Evolutionary conservation across 2,113 vertebrate genomes (phyloP), one percentile per base, ranked within the genome.

Genomic region (Rhineura floridana): DNA sequence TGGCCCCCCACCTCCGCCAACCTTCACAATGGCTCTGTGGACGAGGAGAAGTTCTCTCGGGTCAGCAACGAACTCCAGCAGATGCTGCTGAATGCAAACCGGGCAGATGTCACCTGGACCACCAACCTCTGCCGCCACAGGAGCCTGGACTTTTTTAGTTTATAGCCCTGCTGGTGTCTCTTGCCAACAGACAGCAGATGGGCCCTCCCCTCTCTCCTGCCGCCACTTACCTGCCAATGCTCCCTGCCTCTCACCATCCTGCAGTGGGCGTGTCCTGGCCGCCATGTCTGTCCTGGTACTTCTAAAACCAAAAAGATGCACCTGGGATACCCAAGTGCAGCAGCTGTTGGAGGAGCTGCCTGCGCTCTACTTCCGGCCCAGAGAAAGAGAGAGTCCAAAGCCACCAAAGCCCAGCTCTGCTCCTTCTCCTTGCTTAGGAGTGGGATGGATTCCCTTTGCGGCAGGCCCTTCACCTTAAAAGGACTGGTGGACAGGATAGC

Each of bases 51-150:
- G 10, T 94, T 97, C 2, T 91, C 95, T 4, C 95, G 93, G 0
- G 92, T 96, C 8, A 89, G 89, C 0, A 93, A 90, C 0, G 97
- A 97, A 83, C 92, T 99, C 48, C 94, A 97, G 55, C 94, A 89
- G 88, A 86, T 98, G 72, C 83, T 98, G 72, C 72, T 59, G 0
- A 93, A 95, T n/a, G 96, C 93, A 0, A 96, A 97, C 1, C 96
- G 97, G 7, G 87, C 94, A 0, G 97, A 98, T 7, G 93, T 98
- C 3, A 81, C 97, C 6, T 97, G 98, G 92, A 98, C 98, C 76
- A 96, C 96, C 0, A 98, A 98, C 83, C 94, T 98, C 59, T 96
- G 97, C 2, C 97, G 96, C 44, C 97, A 97, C 30, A 95, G 96
- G 65, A 95, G 96, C 8, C 81, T 93, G 39, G 97, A 98, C 81